A percentile compares a stretch with the other conserved stretches of the same genome.
Evolutionary conservation across 2,113 vertebrate species (phyloP).

Genomic region (Epinephelus cyanopodus): DNA sequence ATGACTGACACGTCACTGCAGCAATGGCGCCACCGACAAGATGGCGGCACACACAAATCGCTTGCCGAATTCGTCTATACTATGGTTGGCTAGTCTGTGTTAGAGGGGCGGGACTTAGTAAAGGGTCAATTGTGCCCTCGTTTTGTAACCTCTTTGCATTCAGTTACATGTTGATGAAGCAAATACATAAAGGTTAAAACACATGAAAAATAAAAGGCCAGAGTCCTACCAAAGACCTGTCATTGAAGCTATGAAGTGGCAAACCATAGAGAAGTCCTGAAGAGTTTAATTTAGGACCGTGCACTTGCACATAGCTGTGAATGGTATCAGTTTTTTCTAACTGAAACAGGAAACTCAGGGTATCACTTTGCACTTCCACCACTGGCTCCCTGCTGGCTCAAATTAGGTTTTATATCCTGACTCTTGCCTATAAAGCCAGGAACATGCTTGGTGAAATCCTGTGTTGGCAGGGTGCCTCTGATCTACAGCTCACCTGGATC

Average conservation of each 20-base stretch:
- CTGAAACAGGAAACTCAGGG: neutral
- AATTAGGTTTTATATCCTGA: neutral
- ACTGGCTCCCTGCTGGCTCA: neutral
- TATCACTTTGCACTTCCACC: neutral
- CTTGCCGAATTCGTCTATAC: too few species aligned
- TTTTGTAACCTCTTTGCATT: too few species aligned
- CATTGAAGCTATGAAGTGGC: neutral
- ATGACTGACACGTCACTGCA: too few species aligned
- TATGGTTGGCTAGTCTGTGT: too few species aligned
- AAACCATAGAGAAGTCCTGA: neutral
- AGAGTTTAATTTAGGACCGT: neutral
- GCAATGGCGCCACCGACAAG: too few species aligned
- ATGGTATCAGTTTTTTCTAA: neutral
- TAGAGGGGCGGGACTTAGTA: too few species aligned
- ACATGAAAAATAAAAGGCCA: neutral
- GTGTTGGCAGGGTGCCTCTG: slow-evolving; percentile 12
- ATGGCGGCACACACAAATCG: too few species aligned
- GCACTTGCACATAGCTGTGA: neutral
- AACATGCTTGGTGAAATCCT: slow-evolving; percentile 1
- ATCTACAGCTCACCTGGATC: slow-evolving; percentile 19
- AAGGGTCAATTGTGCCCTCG: too few species aligned
- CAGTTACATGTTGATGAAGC: too few species aligned
- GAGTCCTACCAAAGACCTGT: neutral
- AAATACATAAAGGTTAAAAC: too few species aligned
- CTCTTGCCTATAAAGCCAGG: neutral